Conservation (phyloP, 2,888 invertebrate genomes). For the Dryomyza anilis region DNA sequence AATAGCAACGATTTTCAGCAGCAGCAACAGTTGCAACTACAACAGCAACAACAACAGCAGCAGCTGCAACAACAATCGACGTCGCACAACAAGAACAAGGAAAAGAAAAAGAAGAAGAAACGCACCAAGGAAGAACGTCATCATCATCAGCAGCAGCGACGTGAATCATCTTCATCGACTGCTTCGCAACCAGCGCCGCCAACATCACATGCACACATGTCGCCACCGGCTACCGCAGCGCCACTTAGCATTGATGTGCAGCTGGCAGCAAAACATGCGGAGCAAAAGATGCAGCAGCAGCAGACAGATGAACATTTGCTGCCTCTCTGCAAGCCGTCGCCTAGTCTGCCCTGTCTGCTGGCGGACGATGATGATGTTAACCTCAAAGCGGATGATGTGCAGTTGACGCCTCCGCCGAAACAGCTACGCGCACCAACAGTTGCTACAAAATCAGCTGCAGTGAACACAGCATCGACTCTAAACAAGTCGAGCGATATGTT, state of each 20-base stretch:
- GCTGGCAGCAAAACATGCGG: conserved; percentile 35
- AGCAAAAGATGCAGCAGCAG: conserved; percentile 25
- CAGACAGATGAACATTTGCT: conserved; percentile 58
- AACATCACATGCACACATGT: conserved; percentile 7
- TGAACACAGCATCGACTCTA: conserved; percentile 25
- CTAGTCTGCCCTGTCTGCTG: conserved; percentile 68
- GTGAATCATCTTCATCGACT: conserved; percentile 40
- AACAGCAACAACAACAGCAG: conserved; percentile 10
- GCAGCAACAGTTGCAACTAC: not conserved
- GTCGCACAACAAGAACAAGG: conserved; percentile 66
- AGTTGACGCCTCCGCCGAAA: conserved; percentile 12
- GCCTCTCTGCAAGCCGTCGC: conserved; percentile 63
- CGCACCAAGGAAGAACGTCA: conserved; percentile 77
- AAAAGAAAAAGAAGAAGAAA: conserved; percentile 85
- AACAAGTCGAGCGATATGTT: conserved; percentile 42
- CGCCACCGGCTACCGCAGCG: conserved; percentile 32
- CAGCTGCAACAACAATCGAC: no score
- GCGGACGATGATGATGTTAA: conserved; percentile 72
- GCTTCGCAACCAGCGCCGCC: conserved; percentile 27
- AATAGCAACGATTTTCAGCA: not conserved
- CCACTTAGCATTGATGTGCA: conserved; percentile 52
- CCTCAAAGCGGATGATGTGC: no score
- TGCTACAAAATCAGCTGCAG: not conserved
- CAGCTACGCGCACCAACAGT: no score
- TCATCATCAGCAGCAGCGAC: conserved; percentile 65